Evolutionary conservation across 2,113 vertebrate species (phyloP).

Genomic region (Phocoena phocoena): DNA sequence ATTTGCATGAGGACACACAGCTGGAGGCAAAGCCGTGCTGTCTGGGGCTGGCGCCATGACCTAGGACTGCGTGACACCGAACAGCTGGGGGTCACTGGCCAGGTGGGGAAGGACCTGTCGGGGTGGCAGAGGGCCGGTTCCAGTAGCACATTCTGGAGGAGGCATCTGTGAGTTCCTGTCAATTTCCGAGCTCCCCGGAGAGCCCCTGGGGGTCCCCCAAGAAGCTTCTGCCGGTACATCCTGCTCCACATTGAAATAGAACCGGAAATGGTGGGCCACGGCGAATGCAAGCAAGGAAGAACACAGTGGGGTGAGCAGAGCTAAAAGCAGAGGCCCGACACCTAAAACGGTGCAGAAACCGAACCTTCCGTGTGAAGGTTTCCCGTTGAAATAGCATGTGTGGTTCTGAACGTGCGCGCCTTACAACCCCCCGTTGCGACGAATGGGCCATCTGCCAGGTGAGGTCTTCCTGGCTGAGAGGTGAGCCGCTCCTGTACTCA

Average conservation of each 20-base stretch:
- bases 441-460: accelerated
- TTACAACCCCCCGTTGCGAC: accelerated
- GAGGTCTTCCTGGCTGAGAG: accelerated
- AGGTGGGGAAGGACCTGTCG: accelerated
- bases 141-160: neutral
- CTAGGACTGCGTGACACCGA: accelerated
- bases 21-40: neutral
- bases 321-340: accelerated
- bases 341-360: accelerated
- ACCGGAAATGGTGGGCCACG: neutral
- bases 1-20: neutral
- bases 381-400: accelerated
- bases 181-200: neutral
- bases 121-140: neutral
- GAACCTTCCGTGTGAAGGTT: accelerated
- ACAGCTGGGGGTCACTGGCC: too few relatives aligned
- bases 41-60: neutral
- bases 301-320: accelerated
- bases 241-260: neutral
- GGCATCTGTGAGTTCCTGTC: neutral
- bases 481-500: accelerated
- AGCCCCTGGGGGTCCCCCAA: neutral
- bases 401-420: accelerated
- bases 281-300: neutral
- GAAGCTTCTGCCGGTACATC: neutral